Conservation (phyloP, 2,113 vertebrate genomes). For the Rhinichthys klamathensis region DNA sequence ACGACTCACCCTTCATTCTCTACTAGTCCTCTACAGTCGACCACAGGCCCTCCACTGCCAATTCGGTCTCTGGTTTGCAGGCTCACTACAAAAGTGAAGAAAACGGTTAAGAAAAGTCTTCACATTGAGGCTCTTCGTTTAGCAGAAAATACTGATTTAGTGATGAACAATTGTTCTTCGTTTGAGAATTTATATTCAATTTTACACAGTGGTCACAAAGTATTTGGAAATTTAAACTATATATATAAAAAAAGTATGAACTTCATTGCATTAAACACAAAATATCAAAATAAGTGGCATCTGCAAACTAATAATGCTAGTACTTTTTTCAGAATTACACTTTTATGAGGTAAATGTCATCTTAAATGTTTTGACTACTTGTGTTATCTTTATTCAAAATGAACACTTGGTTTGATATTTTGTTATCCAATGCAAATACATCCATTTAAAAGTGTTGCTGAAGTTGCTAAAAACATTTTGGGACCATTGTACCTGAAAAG, state of each 20-base stretch:
- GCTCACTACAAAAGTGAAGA: slow-evolving; percentile 79
- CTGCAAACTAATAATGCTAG: neutral
- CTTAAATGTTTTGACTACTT: neutral
- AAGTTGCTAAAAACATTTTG: neutral
- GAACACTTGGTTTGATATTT: neutral
- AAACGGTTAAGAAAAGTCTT: slow-evolving; percentile 57
- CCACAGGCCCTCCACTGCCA: slow-evolving; percentile 92
- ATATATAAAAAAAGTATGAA: neutral
- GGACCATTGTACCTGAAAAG: neutral
- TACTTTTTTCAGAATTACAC: neutral
- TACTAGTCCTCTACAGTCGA: slow-evolving; percentile 94
- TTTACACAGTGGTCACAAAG: neutral
- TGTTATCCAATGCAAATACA: neutral
- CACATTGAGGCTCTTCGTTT: neutral
- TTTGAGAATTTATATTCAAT: neutral
- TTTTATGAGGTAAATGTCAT: neutral
- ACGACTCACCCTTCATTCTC: slow-evolving; percentile 93
- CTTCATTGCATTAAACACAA: neutral
- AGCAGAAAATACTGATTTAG: neutral
- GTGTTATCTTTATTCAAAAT: neutral
- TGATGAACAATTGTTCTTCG: neutral
- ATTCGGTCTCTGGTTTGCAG: slow-evolving; percentile 96
- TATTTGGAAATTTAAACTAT: neutral
- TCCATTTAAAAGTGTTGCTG: neutral
- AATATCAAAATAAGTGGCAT: neutral